Conservation (phyloP, 2,888 invertebrate genomes). For the Amphipoea lucens region DNA sequence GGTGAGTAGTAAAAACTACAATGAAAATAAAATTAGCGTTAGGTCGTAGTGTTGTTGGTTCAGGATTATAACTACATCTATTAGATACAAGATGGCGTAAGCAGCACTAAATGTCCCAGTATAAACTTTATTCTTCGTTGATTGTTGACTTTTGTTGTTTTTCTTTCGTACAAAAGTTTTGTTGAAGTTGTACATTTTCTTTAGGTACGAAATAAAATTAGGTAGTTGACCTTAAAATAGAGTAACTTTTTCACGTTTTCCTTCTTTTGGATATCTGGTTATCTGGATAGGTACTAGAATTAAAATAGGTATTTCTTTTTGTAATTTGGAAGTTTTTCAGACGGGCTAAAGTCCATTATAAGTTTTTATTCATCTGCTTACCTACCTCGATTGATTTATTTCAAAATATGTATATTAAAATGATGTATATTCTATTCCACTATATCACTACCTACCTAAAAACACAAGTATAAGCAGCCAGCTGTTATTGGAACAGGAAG, state of each 20-base stretch:
- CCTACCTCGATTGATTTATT: not conserved
- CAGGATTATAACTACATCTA: not conserved
- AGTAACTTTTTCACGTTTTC: not conserved
- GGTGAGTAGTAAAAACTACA: constrained; percentile 38
- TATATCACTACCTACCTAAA: constrained; percentile 37
- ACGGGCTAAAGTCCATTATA: not conserved
- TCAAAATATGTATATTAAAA: not conserved
- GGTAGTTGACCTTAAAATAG: not conserved
- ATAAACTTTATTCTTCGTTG: constrained; percentile 11
- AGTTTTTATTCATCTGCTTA: not conserved
- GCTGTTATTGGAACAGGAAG: constrained; percentile 70
- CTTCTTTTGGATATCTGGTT: not conserved
- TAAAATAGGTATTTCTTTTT: not conserved
- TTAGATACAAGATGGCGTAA: constrained; percentile 48
- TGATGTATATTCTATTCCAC: not conserved
- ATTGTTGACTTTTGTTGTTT: constrained; percentile 25
- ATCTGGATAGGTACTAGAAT: not conserved
- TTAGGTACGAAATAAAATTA: not conserved
- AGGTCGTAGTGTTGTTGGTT: rapidly evolving
- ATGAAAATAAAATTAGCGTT: too few relatives aligned
- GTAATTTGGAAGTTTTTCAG: not conserved
- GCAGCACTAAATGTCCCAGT: not conserved
- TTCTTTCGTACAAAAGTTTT: constrained; percentile 26
- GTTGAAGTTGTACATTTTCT: constrained; percentile 18
- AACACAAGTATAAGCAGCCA: constrained; percentile 39